phyloP scores from a whole-genome alignment of 2,888 invertebrate genomes.

The Agriopis marginaria region DNA sequence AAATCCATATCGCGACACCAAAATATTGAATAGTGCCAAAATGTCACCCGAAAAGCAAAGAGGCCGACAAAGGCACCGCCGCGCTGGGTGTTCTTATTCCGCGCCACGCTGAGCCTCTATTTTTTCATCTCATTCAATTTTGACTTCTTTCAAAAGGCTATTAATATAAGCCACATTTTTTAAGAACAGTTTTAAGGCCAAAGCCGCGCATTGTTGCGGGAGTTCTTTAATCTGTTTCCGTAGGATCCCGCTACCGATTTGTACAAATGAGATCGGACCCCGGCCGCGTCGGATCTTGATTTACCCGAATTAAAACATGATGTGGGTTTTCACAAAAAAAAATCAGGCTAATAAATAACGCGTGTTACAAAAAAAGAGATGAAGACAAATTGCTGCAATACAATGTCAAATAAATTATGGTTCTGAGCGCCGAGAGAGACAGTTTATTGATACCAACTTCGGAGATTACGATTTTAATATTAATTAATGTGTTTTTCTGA shows the following conservation, averaged over 20 bases:
- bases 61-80: conserved; percentile 82
- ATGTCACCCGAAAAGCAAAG: conserved; percentile 83
- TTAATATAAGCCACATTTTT: conserved; percentile 86
- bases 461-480: conserved; percentile 43
- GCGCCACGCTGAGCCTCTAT: conserved; percentile 78
- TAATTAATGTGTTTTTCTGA: conserved; percentile 42
- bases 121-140: conserved; percentile 86
- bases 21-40: conserved; percentile 86
- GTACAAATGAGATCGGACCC: conserved; percentile 76
- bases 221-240: conserved; percentile 85
- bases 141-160: conserved; percentile 86
- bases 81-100: conserved; percentile 82
- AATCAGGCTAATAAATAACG: conserved; percentile 78
- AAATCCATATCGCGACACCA: conserved; percentile 84
- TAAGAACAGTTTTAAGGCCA: conserved; percentile 80
- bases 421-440: conserved; percentile 48
- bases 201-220: conserved; percentile 79
- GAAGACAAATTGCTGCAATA: conserved; percentile 80
- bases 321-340: conserved; percentile 82
- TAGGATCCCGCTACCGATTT: conserved; percentile 85
- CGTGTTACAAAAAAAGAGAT: conserved; percentile 75
- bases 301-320: conserved; percentile 82
- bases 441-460: conserved; percentile 45
- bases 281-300: conserved; percentile 70
- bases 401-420: conserved; percentile 70